These are phyloP conservation scores for Astreopora myriophthalma DNA, from an alignment of 64 coral and sea anemone genomes.

Conservation along the genomic window DNA sequence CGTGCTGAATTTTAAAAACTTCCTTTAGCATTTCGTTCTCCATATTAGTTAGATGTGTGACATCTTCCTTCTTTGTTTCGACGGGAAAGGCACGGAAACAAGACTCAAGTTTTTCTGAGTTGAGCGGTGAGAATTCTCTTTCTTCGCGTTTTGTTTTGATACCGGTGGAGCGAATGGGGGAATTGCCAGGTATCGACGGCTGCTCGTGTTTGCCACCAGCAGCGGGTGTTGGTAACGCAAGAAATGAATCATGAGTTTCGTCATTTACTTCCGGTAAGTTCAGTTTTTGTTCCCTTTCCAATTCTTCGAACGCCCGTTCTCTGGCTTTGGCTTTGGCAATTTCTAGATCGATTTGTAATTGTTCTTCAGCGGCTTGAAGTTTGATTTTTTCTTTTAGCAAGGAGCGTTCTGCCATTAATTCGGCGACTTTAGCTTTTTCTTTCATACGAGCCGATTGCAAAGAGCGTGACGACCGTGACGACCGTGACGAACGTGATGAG, in stretches of 20 bases:
- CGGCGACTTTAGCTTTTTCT: not conserved
- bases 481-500: not conserved
- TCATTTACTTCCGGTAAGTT: not conserved
- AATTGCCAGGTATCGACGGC: not conserved
- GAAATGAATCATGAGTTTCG: not conserved
- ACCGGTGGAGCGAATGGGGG: not conserved
- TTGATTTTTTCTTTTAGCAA: not conserved
- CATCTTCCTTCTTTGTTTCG: not conserved
- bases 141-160: not conserved
- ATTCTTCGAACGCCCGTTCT: not conserved
- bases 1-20: too few species aligned
- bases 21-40: too few species aligned
- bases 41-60: not conserved
- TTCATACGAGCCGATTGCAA: not conserved
- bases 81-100: not conserved
- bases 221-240: not conserved
- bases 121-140: constrained; percentile 2
- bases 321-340: not conserved
- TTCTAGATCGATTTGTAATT: not conserved
- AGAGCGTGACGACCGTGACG: not conserved
- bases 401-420: not conserved
- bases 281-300: not conserved
- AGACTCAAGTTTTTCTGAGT: not conserved
- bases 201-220: not conserved
- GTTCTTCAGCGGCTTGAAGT: not conserved